Evolutionary conservation across 37 sponge, comb jelly and placozoan species (phyloP), one percentile per base, ranked within the genome.

Genomic region (Axinella damicornis): DNA sequence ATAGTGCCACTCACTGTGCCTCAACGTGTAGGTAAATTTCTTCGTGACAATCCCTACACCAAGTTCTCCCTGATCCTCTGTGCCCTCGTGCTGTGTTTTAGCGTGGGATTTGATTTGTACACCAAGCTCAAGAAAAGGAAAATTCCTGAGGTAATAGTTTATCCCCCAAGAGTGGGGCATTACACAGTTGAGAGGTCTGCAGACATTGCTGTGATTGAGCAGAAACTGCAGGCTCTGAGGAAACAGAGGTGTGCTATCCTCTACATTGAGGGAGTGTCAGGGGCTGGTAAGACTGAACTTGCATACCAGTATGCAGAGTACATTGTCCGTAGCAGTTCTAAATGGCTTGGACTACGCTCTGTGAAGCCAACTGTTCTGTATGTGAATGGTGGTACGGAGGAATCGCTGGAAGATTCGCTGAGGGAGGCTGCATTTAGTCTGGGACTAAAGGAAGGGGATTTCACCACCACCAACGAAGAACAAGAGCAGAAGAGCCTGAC

Each of bases 241-340:
- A 22, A n/a, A 68, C 32, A 11, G 22, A 72, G 71, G 35, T 22
- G n/a, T 16, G 36, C 69, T 53, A 31, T 78, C n/a, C 69, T 90
- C 22, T 68, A 79, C 21, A 21, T 92, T 1, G 77, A 81, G 59
- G 95, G 95, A 0, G 81, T 87, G 2, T 20, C 72, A 17, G 92
- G 92, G 14, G 61, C 76, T 79, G 95, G 95, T 2, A 95, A 95
- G 69, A 95, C 93, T 14, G 84, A 89, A 58, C 37, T 95, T 53
- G 76, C 74, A 5, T 36, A 53, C 31, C 93, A 92, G 70, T 88
- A 63, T 64, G 79, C 58, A 30, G 37, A 74, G 25, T 37, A 80
- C 17, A 91, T 85, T 52, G 24, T 38, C 17, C 11, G 35, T 21
- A 53, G 5, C 0, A n/a, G 69, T 37, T 56, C 75, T 28, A 69